These are phyloP conservation scores for Labia minor DNA, from an alignment of 2,888 invertebrate species.

Conservation along the genomic window DNA sequence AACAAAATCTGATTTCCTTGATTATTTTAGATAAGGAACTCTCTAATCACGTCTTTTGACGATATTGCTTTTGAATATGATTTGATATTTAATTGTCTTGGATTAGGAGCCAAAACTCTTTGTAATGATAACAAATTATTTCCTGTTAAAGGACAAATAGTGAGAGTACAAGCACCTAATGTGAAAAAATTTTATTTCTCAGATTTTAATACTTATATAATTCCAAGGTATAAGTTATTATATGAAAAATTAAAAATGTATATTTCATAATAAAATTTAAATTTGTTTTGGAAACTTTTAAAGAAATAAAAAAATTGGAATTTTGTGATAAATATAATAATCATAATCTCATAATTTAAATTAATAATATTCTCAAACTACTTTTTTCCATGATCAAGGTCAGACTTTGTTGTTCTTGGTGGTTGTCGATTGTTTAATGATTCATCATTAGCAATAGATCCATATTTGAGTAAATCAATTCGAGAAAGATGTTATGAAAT, in stretches of 20 bases:
- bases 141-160: slow-evolving; percentile 73
- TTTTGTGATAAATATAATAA: too few relatives aligned
- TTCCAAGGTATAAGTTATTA: slow-evolving; percentile 42
- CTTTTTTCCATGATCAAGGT: too few relatives aligned
- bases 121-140: slow-evolving; percentile 64
- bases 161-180: slow-evolving; percentile 79
- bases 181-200: slow-evolving; percentile 78
- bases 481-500: slow-evolving; percentile 65
- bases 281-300: too few relatives aligned
- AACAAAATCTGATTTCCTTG: not conserved
- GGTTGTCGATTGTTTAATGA: slow-evolving; percentile 77
- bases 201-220: slow-evolving; percentile 74
- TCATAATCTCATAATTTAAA: too few relatives aligned
- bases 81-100: slow-evolving; percentile 74
- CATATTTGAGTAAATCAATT: slow-evolving; percentile 64
- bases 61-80: slow-evolving; percentile 52
- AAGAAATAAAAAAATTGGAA: too few relatives aligned
- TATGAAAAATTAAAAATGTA: not conserved
- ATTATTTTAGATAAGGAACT: not conserved
- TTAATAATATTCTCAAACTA: too few relatives aligned
- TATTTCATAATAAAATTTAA: too few relatives aligned
- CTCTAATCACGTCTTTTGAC: slow-evolving; percentile 38
- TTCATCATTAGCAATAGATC: slow-evolving; percentile 53
- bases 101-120: slow-evolving; percentile 67
- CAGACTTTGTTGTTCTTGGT: slow-evolving; percentile 69